A percentile compares a stretch with the other conserved stretches of the same genome.
Evolutionary conservation across 2,113 vertebrate species (phyloP).

Genomic region (Bombycilla garrulus): DNA sequence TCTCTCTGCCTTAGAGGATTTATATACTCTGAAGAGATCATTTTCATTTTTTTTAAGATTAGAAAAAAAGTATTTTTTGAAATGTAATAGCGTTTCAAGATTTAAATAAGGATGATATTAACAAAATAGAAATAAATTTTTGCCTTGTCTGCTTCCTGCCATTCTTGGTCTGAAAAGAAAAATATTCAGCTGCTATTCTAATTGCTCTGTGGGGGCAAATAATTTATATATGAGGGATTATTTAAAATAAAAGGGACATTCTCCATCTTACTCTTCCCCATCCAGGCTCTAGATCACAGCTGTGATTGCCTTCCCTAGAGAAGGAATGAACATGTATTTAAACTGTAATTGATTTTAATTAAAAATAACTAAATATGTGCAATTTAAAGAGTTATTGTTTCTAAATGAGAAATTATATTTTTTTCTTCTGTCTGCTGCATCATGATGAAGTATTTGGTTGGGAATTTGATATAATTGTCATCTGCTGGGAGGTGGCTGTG

Average conservation of each 20-base stretch:
- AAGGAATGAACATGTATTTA: neutral
- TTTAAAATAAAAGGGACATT: slow-evolving; percentile 22
- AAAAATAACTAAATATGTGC: slow-evolving; percentile 2
- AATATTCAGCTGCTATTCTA: slow-evolving; percentile 4
- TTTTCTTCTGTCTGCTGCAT: neutral
- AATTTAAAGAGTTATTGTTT: neutral
- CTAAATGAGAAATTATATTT: neutral
- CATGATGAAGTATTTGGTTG: neutral
- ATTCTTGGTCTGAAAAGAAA: neutral
- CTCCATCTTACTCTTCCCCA: neutral
- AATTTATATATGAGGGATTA: slow-evolving; percentile 9
- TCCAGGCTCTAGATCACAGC: neutral
- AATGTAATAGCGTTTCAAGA: neutral
- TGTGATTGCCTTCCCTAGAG: neutral
- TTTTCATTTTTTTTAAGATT: neutral
- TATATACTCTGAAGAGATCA: neutral
- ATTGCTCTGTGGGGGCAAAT: slow-evolving; percentile 13
- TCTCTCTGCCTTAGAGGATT: neutral
- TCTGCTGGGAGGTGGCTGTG: neutral
- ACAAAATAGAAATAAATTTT: slow-evolving; percentile 16
- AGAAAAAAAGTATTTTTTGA: neutral
- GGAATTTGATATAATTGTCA: neutral
- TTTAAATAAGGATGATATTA: slow-evolving; percentile 9
- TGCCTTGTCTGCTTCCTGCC: neutral
- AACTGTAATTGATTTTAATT: slow-evolving; percentile 18